A percentile compares a stretch with the other conserved stretches of the same genome.
Conservation (phyloP, 1,140 invertebrate genomes). For the Scaptomyza hsui region DNA sequence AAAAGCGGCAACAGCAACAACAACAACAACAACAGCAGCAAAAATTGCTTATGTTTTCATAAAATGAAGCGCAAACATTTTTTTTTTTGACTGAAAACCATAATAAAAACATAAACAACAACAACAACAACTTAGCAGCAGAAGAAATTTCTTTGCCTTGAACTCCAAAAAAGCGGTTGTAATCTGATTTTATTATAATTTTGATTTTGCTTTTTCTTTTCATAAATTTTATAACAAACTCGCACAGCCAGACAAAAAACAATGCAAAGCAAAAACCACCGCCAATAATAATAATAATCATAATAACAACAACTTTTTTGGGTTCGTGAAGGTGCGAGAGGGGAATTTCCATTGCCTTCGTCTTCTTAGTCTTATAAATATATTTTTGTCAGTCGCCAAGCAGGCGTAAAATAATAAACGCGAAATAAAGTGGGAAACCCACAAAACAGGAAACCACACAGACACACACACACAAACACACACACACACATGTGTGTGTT, state of each 20-base stretch:
- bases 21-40: constrained; percentile 36
- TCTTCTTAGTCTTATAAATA: constrained; percentile 39
- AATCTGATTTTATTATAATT: constrained; percentile 83
- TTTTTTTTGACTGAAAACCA: constrained; percentile 79
- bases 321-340: not conserved
- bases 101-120: constrained; percentile 68
- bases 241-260: constrained; percentile 31
- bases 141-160: constrained; percentile 31
- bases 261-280: constrained; percentile 37
- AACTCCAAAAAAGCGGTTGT: constrained; percentile 61
- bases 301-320: constrained; percentile 61
- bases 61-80: constrained; percentile 81
- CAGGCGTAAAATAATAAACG: constrained; percentile 81
- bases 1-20: constrained; percentile 44
- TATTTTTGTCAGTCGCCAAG: constrained; percentile 74
- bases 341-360: not conserved
- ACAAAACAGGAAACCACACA: constrained; percentile 63
- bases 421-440: constrained; percentile 76
- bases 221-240: constrained; percentile 82
- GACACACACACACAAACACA: constrained; percentile 25
- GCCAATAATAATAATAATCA: constrained; percentile 60
- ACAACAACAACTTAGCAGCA: constrained; percentile 7
- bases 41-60: constrained; percentile 81
- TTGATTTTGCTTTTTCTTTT: constrained; percentile 82
- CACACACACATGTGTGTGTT: constrained; percentile 31